Base-by-base conservation (phyloP, 2,797 vertebrate species). In the Serranus cabrilla region DNA sequence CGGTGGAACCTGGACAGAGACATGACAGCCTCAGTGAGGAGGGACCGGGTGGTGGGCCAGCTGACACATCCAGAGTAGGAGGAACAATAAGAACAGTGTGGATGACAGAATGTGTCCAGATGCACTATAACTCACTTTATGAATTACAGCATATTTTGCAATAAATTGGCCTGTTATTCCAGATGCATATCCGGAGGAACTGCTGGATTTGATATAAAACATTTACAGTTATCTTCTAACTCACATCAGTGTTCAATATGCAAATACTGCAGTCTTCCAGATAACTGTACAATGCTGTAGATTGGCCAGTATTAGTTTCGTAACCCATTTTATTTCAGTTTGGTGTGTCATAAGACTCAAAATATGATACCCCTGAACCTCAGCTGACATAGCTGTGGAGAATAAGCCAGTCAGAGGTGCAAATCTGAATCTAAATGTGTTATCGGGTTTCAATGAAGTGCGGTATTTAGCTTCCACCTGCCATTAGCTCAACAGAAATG, bases 1-100 rank as follows among this genome's bases (percentile, higher is more conserved):
- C 87, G 34, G 73, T 83, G 76, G 66, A 89, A 92, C 86, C 89
- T 81, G 81, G 78, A 66, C 39, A 66, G 81, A 90, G 63, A 56
- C 70, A 71, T 80, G 82, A 89, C 74, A 49, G 50, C 78, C 78
- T 89, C 74, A 55, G 5, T 47, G 40, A 46, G 66, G 17, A 37
- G 31, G 54, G 79, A 39, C 40, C 0, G 37, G 49, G 64, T 40
- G 57, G 61, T 34, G 71, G 59, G 71, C 21, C 56, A 64, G 63
- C 52, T 40, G 67, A 74, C 72, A 76, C 25, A 13, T 65, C 64
- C 74, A 80, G 45, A 85, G 72, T 52, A 84, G 71, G 64, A 75
- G 49, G 55, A 64, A 79, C 55, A 78, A 80, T 66, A 46, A 75
- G 55, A 11, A 14, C 50, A 71, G 63, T 69, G 69, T 71, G 27